A percentile compares a stretch with the other conserved stretches of the same genome.
Evolutionary conservation across 2,797 vertebrate genomes (phyloP).

Genomic region (Pelochelys cantorii): DNA sequence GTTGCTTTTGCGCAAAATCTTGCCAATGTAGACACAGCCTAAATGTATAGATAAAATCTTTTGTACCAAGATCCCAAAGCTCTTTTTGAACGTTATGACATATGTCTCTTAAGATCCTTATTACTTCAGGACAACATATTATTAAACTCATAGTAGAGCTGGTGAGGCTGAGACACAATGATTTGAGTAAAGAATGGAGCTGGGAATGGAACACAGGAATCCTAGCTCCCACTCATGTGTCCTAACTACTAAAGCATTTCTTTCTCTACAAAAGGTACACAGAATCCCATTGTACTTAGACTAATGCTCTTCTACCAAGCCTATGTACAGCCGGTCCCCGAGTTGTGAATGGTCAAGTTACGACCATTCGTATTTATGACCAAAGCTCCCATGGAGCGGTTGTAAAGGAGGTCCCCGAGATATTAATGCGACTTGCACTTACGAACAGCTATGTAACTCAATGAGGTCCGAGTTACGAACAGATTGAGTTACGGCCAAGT

Average conservation of each 20-base stretch:
- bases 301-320: neutral
- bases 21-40: too few species aligned
- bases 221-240: neutral
- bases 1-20: too few species aligned
- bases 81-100: constrained; percentile 10
- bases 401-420: too few species aligned
- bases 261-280: neutral
- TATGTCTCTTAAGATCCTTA: constrained; percentile 30
- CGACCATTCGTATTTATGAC: too few species aligned
- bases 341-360: too few species aligned
- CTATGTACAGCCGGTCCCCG: neutral
- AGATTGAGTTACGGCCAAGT: too few species aligned
- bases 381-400: too few species aligned
- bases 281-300: neutral
- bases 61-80: constrained; percentile 34
- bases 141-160: constrained; percentile 30
- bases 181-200: neutral
- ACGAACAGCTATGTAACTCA: too few species aligned
- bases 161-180: constrained; percentile 44
- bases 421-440: too few species aligned
- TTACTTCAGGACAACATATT: constrained; percentile 8
- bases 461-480: too few species aligned
- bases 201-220: accelerated
- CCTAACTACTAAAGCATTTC: neutral
- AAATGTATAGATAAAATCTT: constrained; percentile 13